These are phyloP conservation scores for Incurvaria masculella DNA, from an alignment of 2,888 invertebrate species.

Conservation along the genomic window DNA sequence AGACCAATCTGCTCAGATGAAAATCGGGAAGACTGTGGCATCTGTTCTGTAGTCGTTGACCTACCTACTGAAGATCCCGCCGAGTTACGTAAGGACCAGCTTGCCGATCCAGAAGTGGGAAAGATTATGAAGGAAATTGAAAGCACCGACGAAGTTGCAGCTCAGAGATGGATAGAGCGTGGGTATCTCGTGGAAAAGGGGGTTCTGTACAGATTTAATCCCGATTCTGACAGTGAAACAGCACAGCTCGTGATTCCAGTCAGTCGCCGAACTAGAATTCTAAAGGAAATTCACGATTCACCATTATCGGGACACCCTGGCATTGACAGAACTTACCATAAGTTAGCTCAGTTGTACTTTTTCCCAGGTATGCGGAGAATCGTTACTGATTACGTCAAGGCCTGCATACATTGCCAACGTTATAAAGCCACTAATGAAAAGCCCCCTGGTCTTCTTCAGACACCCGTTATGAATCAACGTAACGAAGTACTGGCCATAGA, in stretches of 20 bases:
- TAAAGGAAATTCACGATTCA: not conserved
- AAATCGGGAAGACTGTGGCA: conserved; percentile 6
- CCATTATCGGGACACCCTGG: not conserved
- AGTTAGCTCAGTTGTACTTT: not conserved
- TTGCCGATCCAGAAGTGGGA: conserved; percentile 14
- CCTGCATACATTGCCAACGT: not conserved
- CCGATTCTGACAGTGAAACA: conserved; percentile 3
- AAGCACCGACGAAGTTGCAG: not conserved
- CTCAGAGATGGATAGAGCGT: conserved; percentile 4
- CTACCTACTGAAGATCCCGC: conserved; percentile 9
- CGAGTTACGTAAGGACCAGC: conserved; percentile 13
- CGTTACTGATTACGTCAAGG: not conserved
- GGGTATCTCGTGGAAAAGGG: conserved; percentile 6
- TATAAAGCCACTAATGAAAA: not conserved
- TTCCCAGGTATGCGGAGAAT: not conserved
- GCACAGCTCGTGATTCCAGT: conserved; percentile 6
- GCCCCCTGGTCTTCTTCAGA: conserved; percentile 2
- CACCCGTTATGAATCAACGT: not conserved
- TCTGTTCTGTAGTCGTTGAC: conserved; percentile 15
- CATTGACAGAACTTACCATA: not conserved
- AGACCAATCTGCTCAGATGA: conserved; percentile 8
- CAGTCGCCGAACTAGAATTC: not conserved
- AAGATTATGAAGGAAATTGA: conserved; percentile 18
- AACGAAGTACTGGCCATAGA: not conserved
- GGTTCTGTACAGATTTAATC: conserved; percentile 3